Base-by-base conservation (phyloP, 1,140 invertebrate genomes). In the Vollenhovia emeryi region DNA sequence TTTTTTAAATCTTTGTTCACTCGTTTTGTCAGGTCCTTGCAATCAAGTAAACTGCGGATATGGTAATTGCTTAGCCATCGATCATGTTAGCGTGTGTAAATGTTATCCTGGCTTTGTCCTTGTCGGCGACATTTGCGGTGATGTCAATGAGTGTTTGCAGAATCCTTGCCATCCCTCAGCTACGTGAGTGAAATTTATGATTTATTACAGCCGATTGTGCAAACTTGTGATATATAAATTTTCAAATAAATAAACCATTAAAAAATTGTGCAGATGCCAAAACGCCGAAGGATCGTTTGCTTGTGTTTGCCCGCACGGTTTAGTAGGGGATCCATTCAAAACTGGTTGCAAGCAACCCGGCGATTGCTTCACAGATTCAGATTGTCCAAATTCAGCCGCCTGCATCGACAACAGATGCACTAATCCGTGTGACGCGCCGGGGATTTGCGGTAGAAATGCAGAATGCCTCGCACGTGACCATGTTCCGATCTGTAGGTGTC, bases 161-260 rank as follows among this genome's bases (percentile, higher is more conserved):
- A 95, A 96, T 73, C 97, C 98, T 27, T 99, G 98, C 91, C 98
- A 98, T 88, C 85, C 96, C 48, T 96, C 97, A 69, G 97, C 98
- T 21, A 92, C 96, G 94, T 97, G 94, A 95, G 93, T 92, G 71
- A 69, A 24, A 30, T 15, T 45, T 45, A 21, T 4, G 5, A 45
- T n/a, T n/a, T n/a, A n/a, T 78, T 64, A 21, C 6, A 66, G 2
- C 11, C 30, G 13, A 40, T 66, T 27, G 59, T 45, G 0, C 1
- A 15, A 43, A 11, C 7, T 59, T 40, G n/a, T 18, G 21, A 30
- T 9, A 9, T 9, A 45, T 15, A n/a, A 6, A 36, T 59, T 21
- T 78, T 27, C 21, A 73, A 50, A 24, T 40, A 69, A 64, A 64
- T 60, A 6, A 52, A 59, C 40, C 57, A 24, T 55, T 52, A 8